phyloP scores from a whole-genome alignment of 2,113 vertebrate genomes.

The Semnornis frantzii region DNA sequence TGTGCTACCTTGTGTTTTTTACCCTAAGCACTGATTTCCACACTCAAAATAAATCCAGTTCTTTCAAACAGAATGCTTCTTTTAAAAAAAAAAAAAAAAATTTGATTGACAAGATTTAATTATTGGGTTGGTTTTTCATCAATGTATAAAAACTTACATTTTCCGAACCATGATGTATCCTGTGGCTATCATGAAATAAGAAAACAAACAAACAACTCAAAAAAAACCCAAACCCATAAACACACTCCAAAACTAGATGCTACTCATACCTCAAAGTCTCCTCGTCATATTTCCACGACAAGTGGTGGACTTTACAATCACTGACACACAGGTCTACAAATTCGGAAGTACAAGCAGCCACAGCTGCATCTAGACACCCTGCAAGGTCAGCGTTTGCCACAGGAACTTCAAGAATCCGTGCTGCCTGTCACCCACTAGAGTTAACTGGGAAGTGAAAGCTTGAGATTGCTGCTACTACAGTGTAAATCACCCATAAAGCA shows the following conservation, averaged over 20 bases:
- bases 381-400: constrained; percentile 18
- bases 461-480: not conserved
- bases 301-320: constrained; percentile 27
- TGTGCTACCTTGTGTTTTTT: not conserved
- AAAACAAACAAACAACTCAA: no score
- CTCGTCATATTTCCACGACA: not conserved
- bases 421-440: not conserved
- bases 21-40: not conserved
- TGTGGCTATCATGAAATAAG: not conserved
- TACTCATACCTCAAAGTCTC: not conserved
- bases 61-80: not conserved
- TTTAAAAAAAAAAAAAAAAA: not conserved
- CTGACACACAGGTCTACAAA: not conserved
- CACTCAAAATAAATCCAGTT: not conserved
- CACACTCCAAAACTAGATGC: not conserved
- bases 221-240: no score
- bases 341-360: constrained; percentile 11
- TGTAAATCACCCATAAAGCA: not conserved
- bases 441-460: not conserved
- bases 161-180: not conserved
- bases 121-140: not conserved
- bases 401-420: not conserved
- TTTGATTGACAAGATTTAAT: not conserved
- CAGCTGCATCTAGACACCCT: constrained; percentile 4
- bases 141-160: not conserved